Percentiles rank a stretch among this genome's conserved stretches.
Evolutionary conservation across 2,888 invertebrate species (phyloP).

Genomic region (Xanthia icteritia): DNA sequence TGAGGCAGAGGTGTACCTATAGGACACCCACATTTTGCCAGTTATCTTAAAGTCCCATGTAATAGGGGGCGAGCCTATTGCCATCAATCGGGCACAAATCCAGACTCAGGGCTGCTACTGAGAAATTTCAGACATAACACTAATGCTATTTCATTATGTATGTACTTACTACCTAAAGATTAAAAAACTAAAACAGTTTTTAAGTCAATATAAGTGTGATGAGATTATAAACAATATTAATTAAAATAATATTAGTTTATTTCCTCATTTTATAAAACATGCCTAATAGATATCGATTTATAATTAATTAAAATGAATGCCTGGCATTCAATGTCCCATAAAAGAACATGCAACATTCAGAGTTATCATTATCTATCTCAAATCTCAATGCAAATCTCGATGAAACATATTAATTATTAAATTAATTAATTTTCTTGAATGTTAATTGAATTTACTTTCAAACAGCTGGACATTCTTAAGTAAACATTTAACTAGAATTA

Average conservation of each 20-base stretch:
- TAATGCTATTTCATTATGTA: not conserved
- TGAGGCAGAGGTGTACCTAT: no score
- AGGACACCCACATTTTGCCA: no score
- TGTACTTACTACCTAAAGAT: not conserved
- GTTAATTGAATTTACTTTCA: slow-evolving; percentile 42
- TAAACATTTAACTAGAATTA: slow-evolving; percentile 18
- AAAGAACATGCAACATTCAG: slow-evolving; percentile 48
- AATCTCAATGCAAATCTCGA: slow-evolving; percentile 56
- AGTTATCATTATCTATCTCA: slow-evolving; percentile 49
- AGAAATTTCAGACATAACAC: no score
- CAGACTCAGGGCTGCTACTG: no score
- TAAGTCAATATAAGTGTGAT: not conserved
- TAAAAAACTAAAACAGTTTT: not conserved
- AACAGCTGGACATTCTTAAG: slow-evolving; percentile 20
- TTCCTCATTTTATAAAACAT: slow-evolving; percentile 13
- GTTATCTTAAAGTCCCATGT: no score
- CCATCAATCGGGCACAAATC: no score
- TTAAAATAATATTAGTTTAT: slow-evolving; percentile 8
- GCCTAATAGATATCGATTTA: not conserved
- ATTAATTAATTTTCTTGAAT: slow-evolving; percentile 51
- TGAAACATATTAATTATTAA: slow-evolving; percentile 52
- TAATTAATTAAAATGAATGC: slow-evolving; percentile 40
- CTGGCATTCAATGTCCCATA: slow-evolving; percentile 47
- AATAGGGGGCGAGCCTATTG: no score
- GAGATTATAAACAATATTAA: slow-evolving; percentile 4